These are phyloP conservation scores for Ladona fulva DNA, from an alignment of 1,140 invertebrate genomes.

Conservation along the genomic window DNA sequence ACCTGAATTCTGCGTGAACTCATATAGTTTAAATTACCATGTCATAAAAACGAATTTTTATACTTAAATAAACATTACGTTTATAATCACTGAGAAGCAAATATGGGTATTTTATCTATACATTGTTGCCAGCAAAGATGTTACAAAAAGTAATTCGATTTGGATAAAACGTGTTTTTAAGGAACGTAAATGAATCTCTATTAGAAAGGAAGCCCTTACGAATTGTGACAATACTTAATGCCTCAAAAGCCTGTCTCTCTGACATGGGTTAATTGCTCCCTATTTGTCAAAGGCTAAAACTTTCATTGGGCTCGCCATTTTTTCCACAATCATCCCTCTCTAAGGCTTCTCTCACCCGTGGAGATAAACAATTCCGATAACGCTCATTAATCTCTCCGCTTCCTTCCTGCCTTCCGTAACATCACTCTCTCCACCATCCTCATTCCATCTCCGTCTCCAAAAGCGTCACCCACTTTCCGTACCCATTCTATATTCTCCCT, in stretches of 20 bases:
- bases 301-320: neutral
- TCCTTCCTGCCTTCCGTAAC: neutral
- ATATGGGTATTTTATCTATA: no score
- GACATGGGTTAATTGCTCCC: neutral
- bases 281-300: slow-evolving; percentile 7
- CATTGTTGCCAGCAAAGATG: no score
- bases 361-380: slow-evolving; percentile 3
- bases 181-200: no score
- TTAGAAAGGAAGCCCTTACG: no score
- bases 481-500: neutral
- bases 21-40: no score
- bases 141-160: no score
- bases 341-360: neutral
- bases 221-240: no score
- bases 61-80: no score
- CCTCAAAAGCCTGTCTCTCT: neutral
- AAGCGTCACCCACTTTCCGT: neutral
- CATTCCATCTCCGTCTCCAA: neutral
- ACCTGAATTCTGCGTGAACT: no score
- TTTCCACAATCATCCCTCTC: neutral
- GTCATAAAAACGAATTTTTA: no score
- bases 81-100: no score
- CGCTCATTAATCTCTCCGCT: neutral
- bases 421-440: neutral
- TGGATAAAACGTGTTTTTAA: no score